These are phyloP conservation scores for Sapajus apella DNA, from an alignment of 2,113 vertebrate species.

Conservation along the genomic window DNA sequence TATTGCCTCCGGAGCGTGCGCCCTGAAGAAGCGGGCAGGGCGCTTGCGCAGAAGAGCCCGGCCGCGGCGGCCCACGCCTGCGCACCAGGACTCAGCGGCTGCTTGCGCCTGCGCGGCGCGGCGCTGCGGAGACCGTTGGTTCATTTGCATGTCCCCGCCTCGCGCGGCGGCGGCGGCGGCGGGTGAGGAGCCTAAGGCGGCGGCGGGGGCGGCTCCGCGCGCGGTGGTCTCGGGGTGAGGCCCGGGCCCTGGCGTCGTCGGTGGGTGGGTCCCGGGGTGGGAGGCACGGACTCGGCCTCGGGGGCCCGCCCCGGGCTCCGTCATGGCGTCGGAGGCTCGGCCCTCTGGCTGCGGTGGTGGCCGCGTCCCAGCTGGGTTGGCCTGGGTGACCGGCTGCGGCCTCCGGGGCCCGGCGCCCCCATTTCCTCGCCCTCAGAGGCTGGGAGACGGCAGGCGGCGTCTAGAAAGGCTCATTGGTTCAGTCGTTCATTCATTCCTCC, in stretches of 20 bases:
- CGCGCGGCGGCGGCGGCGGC: constrained; percentile 22
- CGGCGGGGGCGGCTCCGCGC: constrained; percentile 19
- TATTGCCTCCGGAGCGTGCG: neutral
- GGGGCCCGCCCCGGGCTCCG: too few species aligned
- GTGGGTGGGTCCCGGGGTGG: neutral
- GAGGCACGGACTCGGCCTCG: neutral
- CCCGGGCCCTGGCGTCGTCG: neutral
- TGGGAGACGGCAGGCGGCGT: neutral
- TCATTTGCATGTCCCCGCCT: constrained; percentile 79
- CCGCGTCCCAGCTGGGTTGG: neutral
- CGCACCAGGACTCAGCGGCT: neutral
- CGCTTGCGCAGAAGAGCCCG: neutral
- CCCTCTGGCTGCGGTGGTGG: neutral
- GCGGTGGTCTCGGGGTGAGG: constrained; percentile 49
- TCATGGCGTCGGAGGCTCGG: neutral
- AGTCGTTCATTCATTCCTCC: constrained; percentile 30
- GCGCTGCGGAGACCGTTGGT: constrained; percentile 73
- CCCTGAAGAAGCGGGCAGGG: neutral
- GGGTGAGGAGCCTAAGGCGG: neutral
- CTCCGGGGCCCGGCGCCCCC: neutral
- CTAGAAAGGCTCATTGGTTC: neutral
- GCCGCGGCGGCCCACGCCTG: neutral
- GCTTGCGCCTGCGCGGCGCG: constrained; percentile 65
- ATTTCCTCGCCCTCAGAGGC: neutral
- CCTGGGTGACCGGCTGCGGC: neutral